phyloP scores from a whole-genome alignment of 2,797 vertebrate genomes.

The Poecilia velifera region DNA sequence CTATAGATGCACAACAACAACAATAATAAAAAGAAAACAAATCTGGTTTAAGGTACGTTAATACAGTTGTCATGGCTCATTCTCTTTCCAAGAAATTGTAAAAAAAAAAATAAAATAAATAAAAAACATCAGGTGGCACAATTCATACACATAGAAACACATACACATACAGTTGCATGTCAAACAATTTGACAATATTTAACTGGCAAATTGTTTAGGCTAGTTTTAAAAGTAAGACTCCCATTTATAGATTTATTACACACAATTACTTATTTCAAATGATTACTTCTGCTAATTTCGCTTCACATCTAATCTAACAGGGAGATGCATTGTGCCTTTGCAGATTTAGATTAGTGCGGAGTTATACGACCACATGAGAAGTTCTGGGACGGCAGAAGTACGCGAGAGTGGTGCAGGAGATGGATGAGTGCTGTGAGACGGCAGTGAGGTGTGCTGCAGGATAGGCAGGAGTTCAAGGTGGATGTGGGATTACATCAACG shows the following conservation, averaged over 20 bases:
- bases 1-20: too few relatives aligned
- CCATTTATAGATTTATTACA: not conserved
- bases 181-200: not conserved
- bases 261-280: not conserved
- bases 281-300: not conserved
- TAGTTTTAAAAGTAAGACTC: not conserved
- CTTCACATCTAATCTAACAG: not conserved
- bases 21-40: constrained; percentile 26
- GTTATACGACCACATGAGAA: not conserved
- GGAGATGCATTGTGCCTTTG: not conserved
- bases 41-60: constrained; percentile 49
- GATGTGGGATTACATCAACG: not conserved
- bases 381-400: not conserved
- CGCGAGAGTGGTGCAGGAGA: not conserved
- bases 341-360: not conserved
- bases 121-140: not conserved
- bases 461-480: not conserved
- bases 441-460: not conserved
- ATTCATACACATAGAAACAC: not conserved
- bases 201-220: not conserved
- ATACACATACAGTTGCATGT: not conserved
- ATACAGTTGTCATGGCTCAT: constrained; percentile 28
- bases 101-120: not conserved
- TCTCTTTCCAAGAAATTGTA: constrained; percentile 20
- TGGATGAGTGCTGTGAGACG: not conserved